These are phyloP conservation scores for Leucozona laternaria DNA, from an alignment of 2,888 invertebrate species.

Conservation along the genomic window DNA sequence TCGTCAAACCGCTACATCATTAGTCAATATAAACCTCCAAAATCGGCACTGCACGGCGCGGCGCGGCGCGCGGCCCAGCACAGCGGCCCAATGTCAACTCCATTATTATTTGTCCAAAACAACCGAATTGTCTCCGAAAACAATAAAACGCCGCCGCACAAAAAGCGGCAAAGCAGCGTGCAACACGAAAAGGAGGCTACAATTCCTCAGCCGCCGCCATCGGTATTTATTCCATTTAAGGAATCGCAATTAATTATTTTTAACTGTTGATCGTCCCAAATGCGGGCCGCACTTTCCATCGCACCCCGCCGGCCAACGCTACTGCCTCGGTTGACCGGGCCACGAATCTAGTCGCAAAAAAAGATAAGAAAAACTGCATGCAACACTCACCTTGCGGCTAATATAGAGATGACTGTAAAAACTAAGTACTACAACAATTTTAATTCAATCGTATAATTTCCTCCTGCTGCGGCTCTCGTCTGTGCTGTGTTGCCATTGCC, in stretches of 20 bases:
- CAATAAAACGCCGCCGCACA: constrained; percentile 64
- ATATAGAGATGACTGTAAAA: constrained; percentile 74
- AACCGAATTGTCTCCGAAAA: constrained; percentile 51
- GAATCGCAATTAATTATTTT: constrained; percentile 84
- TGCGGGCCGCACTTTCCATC: constrained; percentile 5
- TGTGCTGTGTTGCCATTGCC: constrained; percentile 7
- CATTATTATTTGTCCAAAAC: constrained; percentile 67
- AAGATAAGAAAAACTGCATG: not conserved
- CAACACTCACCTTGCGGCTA: constrained; percentile 67
- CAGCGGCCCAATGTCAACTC: constrained; percentile 59
- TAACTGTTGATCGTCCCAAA: constrained; percentile 81
- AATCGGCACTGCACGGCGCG: constrained; percentile 18
- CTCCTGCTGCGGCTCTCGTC: not conserved
- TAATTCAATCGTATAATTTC: constrained; percentile 73
- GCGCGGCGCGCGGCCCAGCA: not conserved
- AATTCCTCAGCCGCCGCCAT: constrained; percentile 46
- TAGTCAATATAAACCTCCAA: constrained; percentile 68
- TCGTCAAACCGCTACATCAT: constrained; percentile 75
- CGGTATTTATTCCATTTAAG: constrained; percentile 82
- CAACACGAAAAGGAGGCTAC: constrained; percentile 35
- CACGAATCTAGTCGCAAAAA: constrained; percentile 30
- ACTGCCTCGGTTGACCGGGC: not conserved
- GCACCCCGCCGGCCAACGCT: not conserved
- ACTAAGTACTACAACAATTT: constrained; percentile 73
- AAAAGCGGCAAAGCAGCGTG: constrained; percentile 42